Percentiles rank a stretch among this genome's conserved stretches.
These are phyloP conservation scores for Aphrocallistes beatrix DNA, from an alignment of 37 sponge, comb jelly and placozoan species.

Conservation along the genomic window DNA sequence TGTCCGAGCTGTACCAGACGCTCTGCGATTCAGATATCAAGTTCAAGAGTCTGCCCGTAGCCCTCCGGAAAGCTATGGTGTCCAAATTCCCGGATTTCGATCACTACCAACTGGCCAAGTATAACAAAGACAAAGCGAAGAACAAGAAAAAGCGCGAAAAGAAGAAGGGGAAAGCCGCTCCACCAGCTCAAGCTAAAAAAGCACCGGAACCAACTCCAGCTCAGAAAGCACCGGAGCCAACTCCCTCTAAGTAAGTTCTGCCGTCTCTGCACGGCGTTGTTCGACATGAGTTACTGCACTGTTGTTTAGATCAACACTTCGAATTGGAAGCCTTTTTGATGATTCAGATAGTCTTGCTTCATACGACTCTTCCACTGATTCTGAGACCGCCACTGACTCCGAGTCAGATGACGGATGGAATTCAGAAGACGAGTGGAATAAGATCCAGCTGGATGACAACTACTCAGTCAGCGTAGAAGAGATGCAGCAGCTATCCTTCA, in stretches of 20 bases:
- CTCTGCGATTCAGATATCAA: conserved; percentile 75
- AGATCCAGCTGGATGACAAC: conserved; percentile 4
- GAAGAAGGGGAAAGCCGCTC: conserved; percentile 20
- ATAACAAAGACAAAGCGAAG: conserved; percentile 82
- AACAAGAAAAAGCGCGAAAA: conserved; percentile 51
- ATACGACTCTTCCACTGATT: neutral
- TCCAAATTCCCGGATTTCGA: conserved; percentile 83
- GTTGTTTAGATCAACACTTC: no score
- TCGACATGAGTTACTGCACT: no score
- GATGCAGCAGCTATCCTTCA: conserved; percentile 66
- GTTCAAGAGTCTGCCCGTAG: conserved; percentile 76
- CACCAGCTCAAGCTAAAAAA: conserved; percentile 11
- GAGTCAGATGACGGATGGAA: neutral
- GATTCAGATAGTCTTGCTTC: neutral
- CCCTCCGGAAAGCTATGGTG: conserved; percentile 81
- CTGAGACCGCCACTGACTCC: neutral
- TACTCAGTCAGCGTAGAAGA: conserved; percentile 38
- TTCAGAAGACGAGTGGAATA: neutral
- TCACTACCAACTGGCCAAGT: conserved; percentile 89
- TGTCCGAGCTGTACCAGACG: conserved; percentile 90
- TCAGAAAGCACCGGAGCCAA: no score
- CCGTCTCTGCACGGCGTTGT: no score
- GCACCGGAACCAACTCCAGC: conserved; percentile 19
- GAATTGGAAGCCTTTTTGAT: no score
- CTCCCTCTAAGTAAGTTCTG: no score